These are phyloP conservation scores for Diplazon laetatorius DNA, from an alignment of 2,888 invertebrate species.

Conservation along the genomic window DNA sequence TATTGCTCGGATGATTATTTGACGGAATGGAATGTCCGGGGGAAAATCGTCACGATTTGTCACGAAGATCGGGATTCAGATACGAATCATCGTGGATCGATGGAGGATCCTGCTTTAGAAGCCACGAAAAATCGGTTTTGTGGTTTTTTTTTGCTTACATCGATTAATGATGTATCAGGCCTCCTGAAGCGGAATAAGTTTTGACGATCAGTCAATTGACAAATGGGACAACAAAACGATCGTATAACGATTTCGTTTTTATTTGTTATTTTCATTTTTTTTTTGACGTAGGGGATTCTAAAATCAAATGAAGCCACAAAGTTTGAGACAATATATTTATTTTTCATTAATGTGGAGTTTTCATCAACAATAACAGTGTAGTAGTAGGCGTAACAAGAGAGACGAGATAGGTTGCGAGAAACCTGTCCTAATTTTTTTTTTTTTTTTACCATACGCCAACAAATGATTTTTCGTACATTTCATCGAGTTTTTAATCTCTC, in stretches of 20 bases:
- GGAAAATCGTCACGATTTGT: constrained; percentile 3
- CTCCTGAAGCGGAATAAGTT: too few relatives aligned
- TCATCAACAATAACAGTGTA: constrained; percentile 82
- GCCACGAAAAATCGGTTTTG: too few relatives aligned
- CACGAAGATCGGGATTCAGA: constrained; percentile 13
- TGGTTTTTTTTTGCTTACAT: background rate
- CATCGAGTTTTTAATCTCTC: constrained; percentile 34
- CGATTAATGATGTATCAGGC: too few relatives aligned
- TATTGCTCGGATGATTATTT: background rate
- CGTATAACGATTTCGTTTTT: too few relatives aligned
- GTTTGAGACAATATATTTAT: constrained; percentile 82
- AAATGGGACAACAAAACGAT: too few relatives aligned
- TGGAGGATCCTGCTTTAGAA: too few relatives aligned
- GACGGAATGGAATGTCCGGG: constrained; percentile 4
- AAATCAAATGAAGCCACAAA: background rate
- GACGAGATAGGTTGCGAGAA: constrained; percentile 81
- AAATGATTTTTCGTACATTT: constrained; percentile 67
- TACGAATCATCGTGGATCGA: background rate
- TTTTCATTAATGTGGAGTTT: constrained; percentile 81
- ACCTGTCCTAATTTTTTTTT: constrained; percentile 80
- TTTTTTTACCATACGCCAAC: constrained; percentile 81
- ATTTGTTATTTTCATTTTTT: too few relatives aligned
- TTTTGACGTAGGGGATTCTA: background rate
- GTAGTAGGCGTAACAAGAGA: constrained; percentile 82
- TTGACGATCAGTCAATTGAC: too few relatives aligned